Base-by-base conservation (phyloP, 2,888 invertebrate species). In the Trypoxylon attenuatum region DNA sequence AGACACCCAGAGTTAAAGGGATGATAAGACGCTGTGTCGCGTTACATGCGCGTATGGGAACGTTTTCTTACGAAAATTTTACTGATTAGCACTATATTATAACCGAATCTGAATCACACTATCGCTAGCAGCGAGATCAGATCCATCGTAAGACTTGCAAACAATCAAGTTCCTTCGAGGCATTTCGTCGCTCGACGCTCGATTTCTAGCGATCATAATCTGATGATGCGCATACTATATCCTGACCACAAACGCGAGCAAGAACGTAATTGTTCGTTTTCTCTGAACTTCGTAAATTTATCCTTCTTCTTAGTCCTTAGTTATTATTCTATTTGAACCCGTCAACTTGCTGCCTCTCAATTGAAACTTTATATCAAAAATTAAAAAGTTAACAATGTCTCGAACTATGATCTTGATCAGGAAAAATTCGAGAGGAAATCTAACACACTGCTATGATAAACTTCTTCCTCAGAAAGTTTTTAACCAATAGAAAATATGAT, bases 21-120 rank as follows among this genome's bases (percentile, higher is more conserved):
- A n/a, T 42, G 64, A 54, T 41, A 18, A 29, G 15, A 22, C 33
- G 33, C 33, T 10, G 10, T 10, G 33, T 33, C 33, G 33, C 33
- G 33, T 5, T 42, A 43, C 21, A 41, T 54, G 41, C 51, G 42
- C 13, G 3, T 10, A 1, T 13, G 33, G 13, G 33, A 8, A 13
- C 13, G 43, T 51, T 58, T 62, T 57, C 27, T 58, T 58, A 55
- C 41, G 50, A 16, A 45, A 39, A 49, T 43, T 50, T 45, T 57
- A 43, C 21, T 21, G 21, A 43, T 43, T n/a, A 41, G 29, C 39
- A 21, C 21, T 45, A 27, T 41, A 23, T 43, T 51, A 19, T 22
- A 51, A 43, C 8, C 4, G 18, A 33, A 22, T 16, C 21, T 16
- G 49, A 49, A 13, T 59, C 52, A 22, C 58, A 25, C 39, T 13